Percentiles rank a stretch among this genome's conserved stretches.
phyloP scores from a whole-genome alignment of 2,888 invertebrate species.

The Orthosia gracilis region DNA sequence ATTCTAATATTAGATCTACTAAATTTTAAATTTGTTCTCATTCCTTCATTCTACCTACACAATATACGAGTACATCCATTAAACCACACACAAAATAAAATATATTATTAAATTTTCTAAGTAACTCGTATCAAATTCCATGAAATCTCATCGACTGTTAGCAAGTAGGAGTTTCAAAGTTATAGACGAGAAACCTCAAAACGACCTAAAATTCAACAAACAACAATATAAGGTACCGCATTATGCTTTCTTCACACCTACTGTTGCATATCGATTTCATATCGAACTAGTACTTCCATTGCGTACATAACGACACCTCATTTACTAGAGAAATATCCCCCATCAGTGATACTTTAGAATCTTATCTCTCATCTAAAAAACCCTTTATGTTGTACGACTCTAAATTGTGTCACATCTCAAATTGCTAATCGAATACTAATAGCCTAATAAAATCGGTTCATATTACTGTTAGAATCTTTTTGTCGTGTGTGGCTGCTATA shows the following conservation, averaged over 20 bases:
- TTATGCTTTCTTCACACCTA: constrained; percentile 73
- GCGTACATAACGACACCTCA: constrained; percentile 76
- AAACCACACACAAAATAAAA: not conserved
- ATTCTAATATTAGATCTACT: not conserved
- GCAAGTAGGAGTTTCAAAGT: constrained; percentile 20
- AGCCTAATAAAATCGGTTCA: constrained; percentile 77
- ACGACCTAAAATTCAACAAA: constrained; percentile 36
- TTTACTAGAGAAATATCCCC: constrained; percentile 78
- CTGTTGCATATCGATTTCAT: constrained; percentile 74
- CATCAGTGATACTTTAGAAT: constrained; percentile 75
- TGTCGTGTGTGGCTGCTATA: constrained; percentile 86
- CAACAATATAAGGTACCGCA: constrained; percentile 55
- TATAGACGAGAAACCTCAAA: constrained; percentile 25
- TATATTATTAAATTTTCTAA: constrained; percentile 4
- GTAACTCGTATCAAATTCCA: constrained; percentile 30
- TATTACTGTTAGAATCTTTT: constrained; percentile 80
- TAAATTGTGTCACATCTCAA: constrained; percentile 80
- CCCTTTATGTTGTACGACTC: constrained; percentile 64
- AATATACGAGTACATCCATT: not conserved
- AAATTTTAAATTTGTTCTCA: not conserved
- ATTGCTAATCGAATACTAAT: constrained; percentile 86
- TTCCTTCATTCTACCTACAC: not conserved
- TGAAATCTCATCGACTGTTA: constrained; percentile 18
- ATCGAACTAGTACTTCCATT: constrained; percentile 74
- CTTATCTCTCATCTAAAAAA: constrained; percentile 72